Evolutionary conservation across 2,113 vertebrate species (phyloP).

Genomic region (Platysternon megacephalum): DNA sequence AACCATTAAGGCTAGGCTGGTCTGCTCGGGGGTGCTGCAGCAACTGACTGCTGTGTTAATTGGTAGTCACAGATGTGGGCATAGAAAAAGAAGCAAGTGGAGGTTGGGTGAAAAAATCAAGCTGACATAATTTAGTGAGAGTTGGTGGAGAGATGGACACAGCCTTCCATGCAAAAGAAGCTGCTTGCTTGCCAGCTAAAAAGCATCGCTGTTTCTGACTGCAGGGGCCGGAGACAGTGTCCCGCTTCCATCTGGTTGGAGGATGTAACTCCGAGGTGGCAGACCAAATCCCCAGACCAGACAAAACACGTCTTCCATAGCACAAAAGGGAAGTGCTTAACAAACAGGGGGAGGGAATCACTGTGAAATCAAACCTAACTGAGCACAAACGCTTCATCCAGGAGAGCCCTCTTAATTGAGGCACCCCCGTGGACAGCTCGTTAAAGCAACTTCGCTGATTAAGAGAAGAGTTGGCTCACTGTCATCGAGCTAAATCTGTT

Average conservation of each 20-base stretch:
- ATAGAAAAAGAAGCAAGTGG: conserved; percentile 46
- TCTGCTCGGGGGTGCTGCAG: conserved; percentile 28
- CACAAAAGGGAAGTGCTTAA: conserved; percentile 24
- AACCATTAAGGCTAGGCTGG: conserved; percentile 47
- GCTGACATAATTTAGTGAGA: conserved; percentile 61
- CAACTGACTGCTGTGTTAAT: conserved; percentile 59
- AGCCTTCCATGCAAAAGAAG: conserved; percentile 25
- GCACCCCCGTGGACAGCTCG: background rate
- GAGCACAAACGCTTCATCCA: conserved; percentile 36
- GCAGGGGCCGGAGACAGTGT: conserved; percentile 32
- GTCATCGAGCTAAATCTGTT: background rate
- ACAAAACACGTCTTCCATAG: conserved; percentile 33
- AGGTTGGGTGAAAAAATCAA: conserved; percentile 65
- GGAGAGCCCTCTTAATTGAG: conserved; percentile 1
- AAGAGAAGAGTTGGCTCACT: background rate
- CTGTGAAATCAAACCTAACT: conserved; percentile 27
- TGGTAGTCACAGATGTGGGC: conserved; percentile 70
- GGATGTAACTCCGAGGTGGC: conserved; percentile 50
- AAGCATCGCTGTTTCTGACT: conserved; percentile 27
- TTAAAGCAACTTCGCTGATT: conserved; percentile 29
- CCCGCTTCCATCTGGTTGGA: conserved; percentile 45
- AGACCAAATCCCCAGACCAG: conserved; percentile 59
- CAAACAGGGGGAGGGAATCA: background rate
- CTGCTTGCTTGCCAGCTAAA: conserved; percentile 8
- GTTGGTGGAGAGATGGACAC: conserved; percentile 20